Conservation (phyloP, 2,113 vertebrate genomes). For the Mormyrus iriodes region DNA sequence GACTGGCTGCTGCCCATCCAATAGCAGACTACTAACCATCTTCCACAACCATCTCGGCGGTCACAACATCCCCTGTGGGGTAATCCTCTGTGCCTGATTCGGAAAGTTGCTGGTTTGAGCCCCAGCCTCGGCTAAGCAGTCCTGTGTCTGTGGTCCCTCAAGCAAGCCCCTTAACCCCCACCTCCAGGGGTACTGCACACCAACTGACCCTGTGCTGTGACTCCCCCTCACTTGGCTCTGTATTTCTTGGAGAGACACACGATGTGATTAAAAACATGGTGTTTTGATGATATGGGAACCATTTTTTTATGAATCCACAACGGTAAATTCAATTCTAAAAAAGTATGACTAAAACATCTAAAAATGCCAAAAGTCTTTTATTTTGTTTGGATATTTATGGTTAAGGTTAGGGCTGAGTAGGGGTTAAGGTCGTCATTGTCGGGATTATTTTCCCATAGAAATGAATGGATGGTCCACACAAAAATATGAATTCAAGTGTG, state of each 20-base stretch:
- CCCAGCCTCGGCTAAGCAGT: not conserved
- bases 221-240: not conserved
- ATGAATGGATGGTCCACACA: too few species aligned
- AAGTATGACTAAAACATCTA: too few species aligned
- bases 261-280: too few species aligned
- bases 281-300: not conserved
- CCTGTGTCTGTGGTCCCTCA: not conserved
- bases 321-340: too few species aligned
- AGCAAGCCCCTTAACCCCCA: not conserved
- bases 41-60: not conserved
- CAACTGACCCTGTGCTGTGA: not conserved
- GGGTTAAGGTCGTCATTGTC: too few species aligned
- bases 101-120: not conserved
- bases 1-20: not conserved
- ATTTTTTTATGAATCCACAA: too few species aligned
- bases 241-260: not conserved
- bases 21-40: not conserved
- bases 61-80: not conserved
- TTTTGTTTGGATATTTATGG: too few species aligned
- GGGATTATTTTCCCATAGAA: too few species aligned
- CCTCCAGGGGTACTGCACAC: not conserved
- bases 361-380: too few species aligned
- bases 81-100: not conserved
- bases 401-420: too few species aligned
- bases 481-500: too few species aligned